Base-by-base conservation (phyloP, 1,140 invertebrate genomes). In the Sarcophaga peregrina region DNA sequence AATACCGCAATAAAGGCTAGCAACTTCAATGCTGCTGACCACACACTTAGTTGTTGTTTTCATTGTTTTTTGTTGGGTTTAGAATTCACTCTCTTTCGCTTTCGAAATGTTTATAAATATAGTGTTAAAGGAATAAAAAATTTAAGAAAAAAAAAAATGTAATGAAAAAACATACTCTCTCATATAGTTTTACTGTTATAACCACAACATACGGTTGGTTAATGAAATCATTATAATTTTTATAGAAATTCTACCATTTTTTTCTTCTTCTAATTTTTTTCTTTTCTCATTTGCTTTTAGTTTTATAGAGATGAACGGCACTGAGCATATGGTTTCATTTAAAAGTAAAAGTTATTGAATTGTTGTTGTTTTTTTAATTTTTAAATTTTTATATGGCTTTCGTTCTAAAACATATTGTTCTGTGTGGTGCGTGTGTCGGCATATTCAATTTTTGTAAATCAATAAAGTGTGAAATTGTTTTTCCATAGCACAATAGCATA, bases 31-130 rank as follows among this genome's bases (percentile, higher is more conserved):
- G 20, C 15, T 68, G n/a, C 17, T 25, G 62, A 68, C 62, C 62
- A 68, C 62, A 68, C 62, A 68, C 62, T 68, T 68, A 68, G 62
- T 20, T 17, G n/a, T 68, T 68, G 20, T 68, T 68, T 37, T 37
- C 4, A 37, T 1, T 37, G 25, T 37, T 37, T 37, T 37, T 37
- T 37, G 25, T 37, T 37, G 62, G 62, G 17, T 68, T 20, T 25
- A 68, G 62, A 8, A 68, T 20, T 68, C 4, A 37, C 4, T 37
- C 25, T 37, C 25, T 37, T 4, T 37, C 25, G 25, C 4, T 4
- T 37, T 15, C n/a, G 52, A 37, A 37, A 58, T 58, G 54, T 2
- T 58, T 6, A n/a, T n/a, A 58, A 58, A 58, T 13, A 58, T 15
- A n/a, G 15, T 58, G 54, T 13, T 8, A 58, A 37, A 58, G 54